Evolutionary conservation across 2,888 invertebrate species (phyloP).

Genomic region (Villa cingulata): DNA sequence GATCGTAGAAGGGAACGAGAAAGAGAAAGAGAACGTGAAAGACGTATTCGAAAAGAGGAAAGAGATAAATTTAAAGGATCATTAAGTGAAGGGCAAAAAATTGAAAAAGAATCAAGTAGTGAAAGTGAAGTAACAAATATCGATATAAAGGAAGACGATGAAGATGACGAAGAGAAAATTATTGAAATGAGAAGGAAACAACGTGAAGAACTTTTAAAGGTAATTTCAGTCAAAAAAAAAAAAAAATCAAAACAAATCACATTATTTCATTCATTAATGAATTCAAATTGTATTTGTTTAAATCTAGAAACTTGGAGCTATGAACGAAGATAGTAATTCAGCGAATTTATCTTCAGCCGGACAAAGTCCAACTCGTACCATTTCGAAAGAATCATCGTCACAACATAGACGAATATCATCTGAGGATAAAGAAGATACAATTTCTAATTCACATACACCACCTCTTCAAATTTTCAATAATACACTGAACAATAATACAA

Average conservation of each 20-base stretch:
- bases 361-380: not conserved
- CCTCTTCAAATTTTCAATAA: conserved; percentile 13
- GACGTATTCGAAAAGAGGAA: conserved; percentile 29
- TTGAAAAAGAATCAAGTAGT: conserved; percentile 51
- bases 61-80: conserved; percentile 56
- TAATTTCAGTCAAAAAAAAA: conserved; percentile 31
- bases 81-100: conserved; percentile 63
- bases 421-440: too few relatives aligned
- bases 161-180: conserved; percentile 85
- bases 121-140: conserved; percentile 56
- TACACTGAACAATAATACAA: too few relatives aligned
- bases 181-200: conserved; percentile 79
- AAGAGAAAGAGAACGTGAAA: conserved; percentile 32
- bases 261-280: too few relatives aligned
- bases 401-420: too few relatives aligned
- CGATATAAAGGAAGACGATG: conserved; percentile 71
- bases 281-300: not conserved
- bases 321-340: conserved; percentile 44
- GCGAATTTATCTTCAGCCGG: conserved; percentile 3
- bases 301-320: conserved; percentile 41
- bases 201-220: conserved; percentile 75
- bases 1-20: conserved; percentile 28
- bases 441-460: conserved; percentile 33
- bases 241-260: too few relatives aligned
- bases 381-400: too few relatives aligned